Evolutionary conservation across 2,113 vertebrate genomes (phyloP), one percentile per base, ranked within the genome.

Genomic region (Poecilia latipinna): DNA sequence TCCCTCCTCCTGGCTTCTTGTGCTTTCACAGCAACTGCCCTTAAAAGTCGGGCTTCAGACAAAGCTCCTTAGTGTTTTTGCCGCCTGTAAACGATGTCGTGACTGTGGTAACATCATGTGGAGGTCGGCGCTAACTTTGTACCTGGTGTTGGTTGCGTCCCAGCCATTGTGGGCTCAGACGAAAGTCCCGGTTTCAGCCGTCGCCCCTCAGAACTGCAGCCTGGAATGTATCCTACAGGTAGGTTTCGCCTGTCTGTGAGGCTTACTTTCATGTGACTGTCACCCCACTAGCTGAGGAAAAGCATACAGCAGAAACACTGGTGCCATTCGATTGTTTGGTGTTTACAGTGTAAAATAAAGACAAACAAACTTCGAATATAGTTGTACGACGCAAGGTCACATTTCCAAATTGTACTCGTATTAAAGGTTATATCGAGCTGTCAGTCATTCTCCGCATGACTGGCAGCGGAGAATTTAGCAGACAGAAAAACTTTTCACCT

Each of bases 201-300:
- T 93, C 61, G 26, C 31, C 17, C 90, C 94, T 39, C 90, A 87
- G 78, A 71, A 90, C 85, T 94, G 94, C 87, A 85, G 70, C 0
- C 75, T 95, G 68, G 79, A 91, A 22, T 95, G 94, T 61, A 70
- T 95, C 57, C 86, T 28, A 15, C 78, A 91, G 92, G 94, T 95
- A 83, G 76, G 72, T 28, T 6, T 3, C 32, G 10, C 39, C n/a
- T 57, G 22, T 10, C 8, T 24, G 5, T 29, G 8, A 5, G 4
- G 22, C 3, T n/a, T 65, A 15, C 2, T 24, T 24, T 44, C 35
- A 32, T 6, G 44, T 12, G 24, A 8, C 32, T 22, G 31, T 29
- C 19, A 3, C 19, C 17, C 7, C 15, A 11, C 4, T 24, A 3
- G 2, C 31, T 57, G 19, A n/a, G 22, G 24, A 57, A 57, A 2